A percentile compares a stretch with the other conserved stretches of the same genome.
Conservation (phyloP, 2,113 vertebrate genomes). For the Mobula hypostoma region DNA sequence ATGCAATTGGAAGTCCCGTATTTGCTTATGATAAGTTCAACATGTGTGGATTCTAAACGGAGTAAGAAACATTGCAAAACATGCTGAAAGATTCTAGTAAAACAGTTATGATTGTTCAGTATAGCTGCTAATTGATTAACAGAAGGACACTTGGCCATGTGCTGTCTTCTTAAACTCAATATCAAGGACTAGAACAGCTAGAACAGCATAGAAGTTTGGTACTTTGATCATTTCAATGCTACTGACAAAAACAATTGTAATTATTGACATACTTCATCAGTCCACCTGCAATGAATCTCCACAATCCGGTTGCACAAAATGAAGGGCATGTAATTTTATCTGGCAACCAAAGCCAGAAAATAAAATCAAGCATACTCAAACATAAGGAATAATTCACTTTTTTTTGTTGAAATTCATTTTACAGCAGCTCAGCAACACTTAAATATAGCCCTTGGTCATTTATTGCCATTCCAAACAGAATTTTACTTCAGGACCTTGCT, state of each 20-base stretch:
- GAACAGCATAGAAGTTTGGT: background rate
- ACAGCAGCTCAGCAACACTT: background rate
- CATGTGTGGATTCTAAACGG: background rate
- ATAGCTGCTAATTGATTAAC: background rate
- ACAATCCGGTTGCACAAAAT: background rate
- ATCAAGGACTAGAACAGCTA: background rate
- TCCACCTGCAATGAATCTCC: background rate
- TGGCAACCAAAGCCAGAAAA: background rate
- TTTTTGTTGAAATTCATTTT: background rate
- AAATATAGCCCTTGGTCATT: background rate
- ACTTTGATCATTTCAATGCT: constrained; percentile 4
- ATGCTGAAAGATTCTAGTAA: background rate
- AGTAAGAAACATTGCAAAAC: background rate
- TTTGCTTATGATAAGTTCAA: background rate
- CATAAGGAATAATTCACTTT: background rate
- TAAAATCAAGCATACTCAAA: background rate
- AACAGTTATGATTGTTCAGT: background rate
- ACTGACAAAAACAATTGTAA: constrained; percentile 21
- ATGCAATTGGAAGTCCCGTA: background rate
- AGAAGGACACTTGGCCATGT: background rate
- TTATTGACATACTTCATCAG: constrained; percentile 23
- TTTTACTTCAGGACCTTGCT: background rate
- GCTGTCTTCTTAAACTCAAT: background rate
- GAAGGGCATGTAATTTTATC: constrained; percentile 22
- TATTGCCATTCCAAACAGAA: background rate